These are phyloP conservation scores for Yponomeuta sedellus DNA, from an alignment of 2,888 invertebrate genomes.

Conservation along the genomic window DNA sequence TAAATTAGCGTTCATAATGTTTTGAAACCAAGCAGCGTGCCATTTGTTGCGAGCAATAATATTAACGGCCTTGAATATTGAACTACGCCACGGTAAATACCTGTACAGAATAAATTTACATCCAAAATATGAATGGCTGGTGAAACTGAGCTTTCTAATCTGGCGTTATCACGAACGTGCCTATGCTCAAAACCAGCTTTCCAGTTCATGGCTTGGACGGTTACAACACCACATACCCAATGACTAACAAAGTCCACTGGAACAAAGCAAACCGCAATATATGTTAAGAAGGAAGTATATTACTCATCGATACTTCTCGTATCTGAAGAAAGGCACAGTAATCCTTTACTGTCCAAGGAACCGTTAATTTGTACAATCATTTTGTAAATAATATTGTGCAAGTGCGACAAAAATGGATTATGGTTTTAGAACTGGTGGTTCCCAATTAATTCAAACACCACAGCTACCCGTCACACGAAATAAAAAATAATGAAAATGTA, in stretches of 20 bases:
- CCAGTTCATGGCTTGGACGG: slow-evolving; percentile 28
- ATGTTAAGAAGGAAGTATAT: neutral
- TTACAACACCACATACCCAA: neutral
- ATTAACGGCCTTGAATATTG: slow-evolving; percentile 46
- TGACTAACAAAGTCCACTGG: neutral
- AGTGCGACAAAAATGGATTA: neutral
- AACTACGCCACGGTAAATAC: slow-evolving; percentile 39
- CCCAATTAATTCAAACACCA: neutral
- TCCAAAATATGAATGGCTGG: slow-evolving; percentile 40
- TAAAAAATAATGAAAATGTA: neutral
- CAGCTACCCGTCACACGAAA: neutral
- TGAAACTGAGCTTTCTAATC: slow-evolving; percentile 61
- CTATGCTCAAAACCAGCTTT: slow-evolving; percentile 32
- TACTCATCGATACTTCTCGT: neutral
- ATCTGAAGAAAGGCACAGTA: neutral
- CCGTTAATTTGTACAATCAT: neutral
- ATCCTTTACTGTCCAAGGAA: neutral
- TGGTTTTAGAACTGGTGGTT: neutral
- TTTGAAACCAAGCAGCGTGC: slow-evolving; percentile 2
- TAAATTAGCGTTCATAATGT: neutral
- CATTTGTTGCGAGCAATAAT: slow-evolving; percentile 7
- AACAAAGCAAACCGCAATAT: neutral
- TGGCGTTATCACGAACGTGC: slow-evolving; percentile 19
- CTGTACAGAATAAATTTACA: slow-evolving; percentile 42
- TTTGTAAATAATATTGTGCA: no score